Evolutionary conservation across 2,888 invertebrate genomes (phyloP).

Genomic region (Tuta absoluta): DNA sequence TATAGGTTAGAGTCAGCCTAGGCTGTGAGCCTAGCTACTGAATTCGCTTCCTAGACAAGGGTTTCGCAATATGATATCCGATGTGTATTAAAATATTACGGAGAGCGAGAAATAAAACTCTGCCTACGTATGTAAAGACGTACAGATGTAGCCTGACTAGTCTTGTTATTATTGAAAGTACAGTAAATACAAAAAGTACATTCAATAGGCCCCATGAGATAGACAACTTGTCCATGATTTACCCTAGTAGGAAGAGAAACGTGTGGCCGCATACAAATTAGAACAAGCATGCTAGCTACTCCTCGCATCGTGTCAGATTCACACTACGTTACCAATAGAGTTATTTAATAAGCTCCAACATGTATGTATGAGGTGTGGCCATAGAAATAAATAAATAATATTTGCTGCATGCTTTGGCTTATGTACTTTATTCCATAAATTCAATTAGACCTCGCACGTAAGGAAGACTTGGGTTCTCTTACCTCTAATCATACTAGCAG

Average conservation of each 20-base stretch:
- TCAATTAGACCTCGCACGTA: no score
- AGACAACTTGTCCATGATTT: constrained; percentile 40
- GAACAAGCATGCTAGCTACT: constrained; percentile 24
- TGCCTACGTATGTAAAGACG: neutral
- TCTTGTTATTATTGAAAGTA: neutral
- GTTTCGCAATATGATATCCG: no score
- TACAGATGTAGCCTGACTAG: no score
- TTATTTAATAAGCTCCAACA: neutral
- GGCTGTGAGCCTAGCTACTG: neutral
- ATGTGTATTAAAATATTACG: no score
- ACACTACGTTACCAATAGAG: constrained; percentile 8
- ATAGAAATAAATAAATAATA: no score
- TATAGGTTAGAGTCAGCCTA: neutral
- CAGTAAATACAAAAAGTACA: neutral
- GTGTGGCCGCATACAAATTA: constrained; percentile 69
- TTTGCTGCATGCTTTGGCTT: no score
- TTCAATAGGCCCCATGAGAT: constrained; percentile 37
- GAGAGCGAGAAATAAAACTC: neutral
- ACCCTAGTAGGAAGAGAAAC: constrained; percentile 42
- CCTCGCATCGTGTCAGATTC: neutral
- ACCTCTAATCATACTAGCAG: no score
- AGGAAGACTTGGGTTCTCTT: no score
- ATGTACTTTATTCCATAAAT: no score
- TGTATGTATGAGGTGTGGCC: no score
- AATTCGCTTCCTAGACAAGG: no score